Base-by-base conservation (phyloP, 2,113 vertebrate species). In the Pitta sordida region DNA sequence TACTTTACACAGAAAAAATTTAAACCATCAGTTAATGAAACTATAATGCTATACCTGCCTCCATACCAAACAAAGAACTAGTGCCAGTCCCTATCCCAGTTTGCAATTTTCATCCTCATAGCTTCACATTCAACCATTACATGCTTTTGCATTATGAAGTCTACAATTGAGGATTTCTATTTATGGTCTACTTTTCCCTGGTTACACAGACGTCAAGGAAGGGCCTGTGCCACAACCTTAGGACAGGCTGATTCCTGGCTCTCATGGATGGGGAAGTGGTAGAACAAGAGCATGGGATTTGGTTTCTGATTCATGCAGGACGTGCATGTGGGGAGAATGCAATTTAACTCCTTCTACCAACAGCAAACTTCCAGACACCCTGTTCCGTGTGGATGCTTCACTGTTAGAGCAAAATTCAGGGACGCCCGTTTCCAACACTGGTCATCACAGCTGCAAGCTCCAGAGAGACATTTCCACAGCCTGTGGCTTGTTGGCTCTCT, bases 1-100 rank as follows among this genome's bases (percentile, higher is more conserved):
- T 90, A 27, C 70, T 91, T 94, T 91, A 8, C 32, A 34, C 81
- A 95, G 73, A 90, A 96, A 95, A 95, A 83, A 71, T 93, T 94
- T 81, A 83, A 96, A 87, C 10, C 82, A 82, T 49, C 71, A 51
- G 73, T 70, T 91, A 93, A 96, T 75, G 78, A 95, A 96, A 73
- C 83, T 44, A 13, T 51, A 67, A 81, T 81, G 60, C 56, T 64
- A 67, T 48, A 73, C 41, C 53, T 78, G 82, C 55, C 68, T 95
- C 89, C 88, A 65, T 86, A 71, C 48, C 49, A 79, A 79, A 96
- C 92, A 91, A 90, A 89, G 78, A 96, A 44, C 55, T 23, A 41
- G 46, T 12, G 64, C 89, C 90, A 79, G 81, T 86, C 32, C 27
- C 67, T 91, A 88, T 86, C 92, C 71, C 34, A n/a, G 39, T 81